These are phyloP conservation scores for Lutraria lutraria DNA, from an alignment of 2,888 invertebrate species.

Conservation along the genomic window DNA sequence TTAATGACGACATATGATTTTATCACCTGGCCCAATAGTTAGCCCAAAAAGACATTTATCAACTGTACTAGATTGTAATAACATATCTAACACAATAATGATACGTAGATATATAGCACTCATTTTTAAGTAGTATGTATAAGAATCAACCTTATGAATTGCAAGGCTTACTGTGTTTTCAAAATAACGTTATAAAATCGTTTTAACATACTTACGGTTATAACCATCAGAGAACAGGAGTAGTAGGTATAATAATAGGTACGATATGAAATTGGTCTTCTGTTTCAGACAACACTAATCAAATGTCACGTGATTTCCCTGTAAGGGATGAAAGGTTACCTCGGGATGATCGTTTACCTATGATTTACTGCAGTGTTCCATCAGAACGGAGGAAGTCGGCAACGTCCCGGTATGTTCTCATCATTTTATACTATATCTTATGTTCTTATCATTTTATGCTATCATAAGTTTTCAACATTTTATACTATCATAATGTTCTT, in stretches of 20 bases:
- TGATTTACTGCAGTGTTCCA: not conserved
- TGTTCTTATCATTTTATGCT: too few species aligned
- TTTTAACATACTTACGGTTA: not conserved
- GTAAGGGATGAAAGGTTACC: not conserved
- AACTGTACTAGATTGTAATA: not conserved
- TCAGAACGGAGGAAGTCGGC: not conserved
- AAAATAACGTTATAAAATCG: too few species aligned
- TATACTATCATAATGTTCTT: not conserved
- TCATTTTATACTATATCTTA: not conserved
- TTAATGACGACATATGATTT: too few species aligned
- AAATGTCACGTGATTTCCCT: not conserved
- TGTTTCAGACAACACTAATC: not conserved
- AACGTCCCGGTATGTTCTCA: not conserved
- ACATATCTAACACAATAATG: not conserved
- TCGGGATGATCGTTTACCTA: not conserved
- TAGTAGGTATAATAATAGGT: not conserved
- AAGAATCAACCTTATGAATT: too few species aligned
- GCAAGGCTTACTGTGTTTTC: too few species aligned
- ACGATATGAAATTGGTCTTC: not conserved
- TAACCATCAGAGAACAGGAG: not conserved
- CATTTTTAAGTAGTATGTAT: too few species aligned
- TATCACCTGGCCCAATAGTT: too few species aligned
- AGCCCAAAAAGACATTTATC: too few species aligned
- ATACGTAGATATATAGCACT: not conserved
- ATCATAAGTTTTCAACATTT: not conserved